phyloP scores from a whole-genome alignment of 2,113 vertebrate genomes.

The Corythornis vintsioides region DNA sequence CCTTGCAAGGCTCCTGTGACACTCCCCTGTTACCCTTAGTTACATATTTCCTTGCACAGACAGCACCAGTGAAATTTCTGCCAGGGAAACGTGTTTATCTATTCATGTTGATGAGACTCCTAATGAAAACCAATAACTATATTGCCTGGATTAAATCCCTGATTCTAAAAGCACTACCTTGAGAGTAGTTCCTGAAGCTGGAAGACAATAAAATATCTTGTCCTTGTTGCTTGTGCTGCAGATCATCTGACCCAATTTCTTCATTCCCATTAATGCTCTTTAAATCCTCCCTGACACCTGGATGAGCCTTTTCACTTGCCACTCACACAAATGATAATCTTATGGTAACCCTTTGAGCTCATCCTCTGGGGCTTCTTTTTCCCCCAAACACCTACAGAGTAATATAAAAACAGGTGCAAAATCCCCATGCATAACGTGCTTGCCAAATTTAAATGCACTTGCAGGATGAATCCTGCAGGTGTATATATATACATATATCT shows the following conservation, averaged over 20 bases:
- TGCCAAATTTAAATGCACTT: not conserved
- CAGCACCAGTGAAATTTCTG: not conserved
- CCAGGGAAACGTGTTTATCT: not conserved
- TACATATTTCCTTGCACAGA: not conserved
- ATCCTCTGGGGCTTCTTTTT: not conserved
- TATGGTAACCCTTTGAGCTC: not conserved
- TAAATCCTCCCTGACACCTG: constrained; percentile 1
- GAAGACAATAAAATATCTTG: not conserved
- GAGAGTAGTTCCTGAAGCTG: not conserved
- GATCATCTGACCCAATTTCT: constrained; percentile 33
- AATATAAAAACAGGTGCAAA: not conserved
- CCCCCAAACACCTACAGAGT: not conserved
- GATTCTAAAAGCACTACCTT: not conserved
- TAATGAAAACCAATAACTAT: not conserved
- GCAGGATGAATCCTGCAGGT: not conserved
- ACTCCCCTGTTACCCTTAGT: not conserved
- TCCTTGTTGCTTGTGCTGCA: not conserved
- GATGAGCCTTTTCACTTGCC: constrained; percentile 23
- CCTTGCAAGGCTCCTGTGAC: not conserved
- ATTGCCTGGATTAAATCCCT: not conserved
- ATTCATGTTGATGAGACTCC: not conserved
- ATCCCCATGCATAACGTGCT: not conserved
- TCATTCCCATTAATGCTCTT: not conserved
- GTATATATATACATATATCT: not conserved
- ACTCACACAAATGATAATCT: not conserved